Conservation (phyloP, 1,140 invertebrate species). For the Drosophila melanogaster region DNA sequence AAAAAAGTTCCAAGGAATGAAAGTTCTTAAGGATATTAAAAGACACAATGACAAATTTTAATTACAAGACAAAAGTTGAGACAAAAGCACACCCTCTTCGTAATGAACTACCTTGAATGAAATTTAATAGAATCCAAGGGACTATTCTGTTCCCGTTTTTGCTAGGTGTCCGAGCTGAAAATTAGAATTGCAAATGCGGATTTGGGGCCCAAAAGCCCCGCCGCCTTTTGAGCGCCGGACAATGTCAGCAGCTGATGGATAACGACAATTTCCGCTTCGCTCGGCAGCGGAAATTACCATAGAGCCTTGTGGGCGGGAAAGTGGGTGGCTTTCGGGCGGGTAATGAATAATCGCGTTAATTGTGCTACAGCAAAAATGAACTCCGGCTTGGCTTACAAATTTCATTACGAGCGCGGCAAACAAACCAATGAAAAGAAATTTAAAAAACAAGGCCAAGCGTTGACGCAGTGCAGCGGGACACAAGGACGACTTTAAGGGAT, state of each 20-base stretch:
- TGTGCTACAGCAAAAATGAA: conserved; percentile 31
- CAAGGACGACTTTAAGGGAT: conserved; percentile 11
- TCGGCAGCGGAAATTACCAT: conserved; percentile 49
- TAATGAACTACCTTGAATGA: background rate
- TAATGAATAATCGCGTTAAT: conserved; percentile 63
- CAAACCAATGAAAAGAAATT: conserved; percentile 15
- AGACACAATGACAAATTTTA: background rate
- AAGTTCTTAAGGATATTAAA: background rate
- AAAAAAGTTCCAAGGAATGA: background rate
- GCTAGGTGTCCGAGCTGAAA: conserved; percentile 15
- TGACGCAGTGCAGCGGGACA: conserved; percentile 5
- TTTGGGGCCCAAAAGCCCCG: conserved; percentile 16
- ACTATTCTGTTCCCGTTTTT: background rate
- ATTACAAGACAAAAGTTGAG: background rate
- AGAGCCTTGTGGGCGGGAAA: background rate
- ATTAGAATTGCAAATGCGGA: conserved; percentile 36
- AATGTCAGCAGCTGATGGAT: conserved; percentile 38
- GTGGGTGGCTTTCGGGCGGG: background rate
- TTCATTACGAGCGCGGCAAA: conserved; percentile 40
- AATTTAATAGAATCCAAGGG: conserved; percentile 2
- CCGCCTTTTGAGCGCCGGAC: conserved; percentile 5
- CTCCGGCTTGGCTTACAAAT: conserved; percentile 49
- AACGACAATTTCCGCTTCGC: conserved; percentile 44
- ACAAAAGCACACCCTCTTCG: background rate
- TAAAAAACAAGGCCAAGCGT: conserved; percentile 9